Evolutionary conservation across 2,113 vertebrate genomes (phyloP).

Genomic region (Gambusia affinis): DNA sequence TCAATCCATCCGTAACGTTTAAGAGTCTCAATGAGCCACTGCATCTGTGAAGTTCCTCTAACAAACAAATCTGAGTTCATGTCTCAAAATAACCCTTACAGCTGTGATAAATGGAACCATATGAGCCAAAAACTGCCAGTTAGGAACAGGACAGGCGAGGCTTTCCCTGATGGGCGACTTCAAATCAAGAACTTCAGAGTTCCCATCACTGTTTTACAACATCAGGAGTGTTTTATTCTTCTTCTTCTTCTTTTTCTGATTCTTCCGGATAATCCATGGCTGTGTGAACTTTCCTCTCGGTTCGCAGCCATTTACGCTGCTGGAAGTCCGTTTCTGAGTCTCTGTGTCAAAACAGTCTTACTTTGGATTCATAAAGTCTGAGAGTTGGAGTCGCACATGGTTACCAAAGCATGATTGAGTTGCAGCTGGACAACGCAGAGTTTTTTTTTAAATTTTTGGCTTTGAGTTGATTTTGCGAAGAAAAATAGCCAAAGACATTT

Average conservation of each 20-base stretch:
- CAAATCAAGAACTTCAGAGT: not conserved
- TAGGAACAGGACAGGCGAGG: not conserved
- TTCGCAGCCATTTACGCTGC: not conserved
- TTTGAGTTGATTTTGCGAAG: not conserved
- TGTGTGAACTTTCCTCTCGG: not conserved
- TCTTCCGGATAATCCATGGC: not conserved
- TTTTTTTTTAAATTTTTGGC: not conserved
- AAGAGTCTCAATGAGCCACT: too few species aligned
- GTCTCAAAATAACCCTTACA: not conserved
- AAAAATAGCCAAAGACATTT: not conserved
- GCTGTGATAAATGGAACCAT: not conserved
- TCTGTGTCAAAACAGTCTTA: too few species aligned
- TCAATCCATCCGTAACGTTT: too few species aligned
- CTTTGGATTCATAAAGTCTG: not conserved
- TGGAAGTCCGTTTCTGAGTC: not conserved
- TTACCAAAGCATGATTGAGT: not conserved
- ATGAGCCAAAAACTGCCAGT: not conserved
- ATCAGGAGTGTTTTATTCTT: too few species aligned
- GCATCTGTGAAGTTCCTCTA: not conserved
- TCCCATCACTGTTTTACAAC: not conserved
- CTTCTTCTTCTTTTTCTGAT: too few species aligned
- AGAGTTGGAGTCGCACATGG: not conserved
- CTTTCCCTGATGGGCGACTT: not conserved
- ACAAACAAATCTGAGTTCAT: not conserved
- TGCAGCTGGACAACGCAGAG: not conserved